A percentile compares a stretch with the other conserved stretches of the same genome.
Evolutionary conservation across 1,140 invertebrate genomes (phyloP).

Genomic region (Bathynomus jamesi): DNA sequence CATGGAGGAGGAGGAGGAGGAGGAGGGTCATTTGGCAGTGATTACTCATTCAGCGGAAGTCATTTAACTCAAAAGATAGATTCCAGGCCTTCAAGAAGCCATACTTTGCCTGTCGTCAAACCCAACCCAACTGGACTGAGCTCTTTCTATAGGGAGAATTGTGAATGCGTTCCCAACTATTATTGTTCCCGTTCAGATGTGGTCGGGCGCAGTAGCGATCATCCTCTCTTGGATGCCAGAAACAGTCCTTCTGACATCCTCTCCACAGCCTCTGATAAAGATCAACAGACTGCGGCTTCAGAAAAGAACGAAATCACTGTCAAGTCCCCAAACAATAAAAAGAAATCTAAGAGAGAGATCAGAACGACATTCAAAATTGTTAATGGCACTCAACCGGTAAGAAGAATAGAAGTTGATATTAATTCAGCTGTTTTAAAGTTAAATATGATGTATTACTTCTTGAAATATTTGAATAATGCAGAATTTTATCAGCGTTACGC

Average conservation of each 20-base stretch:
- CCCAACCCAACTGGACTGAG: slow-evolving; percentile 6
- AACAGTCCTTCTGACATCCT: slow-evolving; percentile 11
- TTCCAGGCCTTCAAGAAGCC: slow-evolving; percentile 16
- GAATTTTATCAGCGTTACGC: too few relatives aligned
- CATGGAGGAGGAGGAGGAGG: slow-evolving; percentile 8
- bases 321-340: not conserved
- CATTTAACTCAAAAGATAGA: too few relatives aligned
- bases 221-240: slow-evolving; percentile 24
- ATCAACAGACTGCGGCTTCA: not conserved
- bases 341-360: not conserved
- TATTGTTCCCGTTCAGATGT: slow-evolving; percentile 21
- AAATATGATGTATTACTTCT: too few relatives aligned
- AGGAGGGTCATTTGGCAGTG: not conserved
- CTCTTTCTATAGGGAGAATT: slow-evolving; percentile 24
- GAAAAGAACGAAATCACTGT: not conserved
- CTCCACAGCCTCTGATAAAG: slow-evolving; percentile 8
- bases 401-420: not conserved
- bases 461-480: too few relatives aligned
- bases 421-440: too few relatives aligned
- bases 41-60: not conserved
- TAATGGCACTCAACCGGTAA: slow-evolving; percentile 12
- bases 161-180: slow-evolving; percentile 26
- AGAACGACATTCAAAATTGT: not conserved
- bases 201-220: slow-evolving; percentile 14
- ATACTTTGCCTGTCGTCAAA: slow-evolving; percentile 14